These are phyloP conservation scores for Cloeon dipterum DNA, from an alignment of 2,888 invertebrate species.

Conservation along the genomic window DNA sequence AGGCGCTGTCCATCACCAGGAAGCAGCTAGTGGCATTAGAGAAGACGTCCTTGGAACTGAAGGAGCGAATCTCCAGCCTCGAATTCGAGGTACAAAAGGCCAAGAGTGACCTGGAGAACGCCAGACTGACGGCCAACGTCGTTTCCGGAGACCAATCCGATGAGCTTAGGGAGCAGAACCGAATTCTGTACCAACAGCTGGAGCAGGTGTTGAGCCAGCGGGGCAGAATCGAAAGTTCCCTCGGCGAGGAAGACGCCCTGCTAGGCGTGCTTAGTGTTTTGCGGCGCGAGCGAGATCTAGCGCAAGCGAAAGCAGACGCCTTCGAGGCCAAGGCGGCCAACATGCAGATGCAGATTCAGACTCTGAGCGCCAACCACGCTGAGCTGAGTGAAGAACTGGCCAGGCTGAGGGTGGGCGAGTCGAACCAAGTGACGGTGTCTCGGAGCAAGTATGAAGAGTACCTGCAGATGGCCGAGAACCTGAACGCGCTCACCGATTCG, in stretches of 20 bases:
- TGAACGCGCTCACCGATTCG: background rate
- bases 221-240: background rate
- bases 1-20: background rate
- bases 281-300: slow-evolving; percentile 76
- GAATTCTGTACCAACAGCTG: background rate
- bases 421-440: background rate
- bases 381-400: background rate
- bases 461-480: background rate
- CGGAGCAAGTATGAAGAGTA: background rate
- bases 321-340: background rate
- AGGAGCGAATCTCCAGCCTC: too few species aligned
- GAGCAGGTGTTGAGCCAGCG: background rate
- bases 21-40: background rate
- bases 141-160: too few species aligned
- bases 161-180: background rate
- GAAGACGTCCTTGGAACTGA: background rate
- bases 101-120: too few species aligned
- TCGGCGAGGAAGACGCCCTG: slow-evolving; percentile 19
- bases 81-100: too few species aligned
- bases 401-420: background rate
- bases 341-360: background rate
- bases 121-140: too few species aligned
- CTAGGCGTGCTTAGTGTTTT: slow-evolving; percentile 70
- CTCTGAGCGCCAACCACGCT: background rate
- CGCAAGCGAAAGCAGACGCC: slow-evolving; percentile 14